Percentiles rank a stretch among this genome's conserved stretches.
phyloP scores from a whole-genome alignment of 2,797 vertebrate genomes.

The Euthynnus affinis region DNA sequence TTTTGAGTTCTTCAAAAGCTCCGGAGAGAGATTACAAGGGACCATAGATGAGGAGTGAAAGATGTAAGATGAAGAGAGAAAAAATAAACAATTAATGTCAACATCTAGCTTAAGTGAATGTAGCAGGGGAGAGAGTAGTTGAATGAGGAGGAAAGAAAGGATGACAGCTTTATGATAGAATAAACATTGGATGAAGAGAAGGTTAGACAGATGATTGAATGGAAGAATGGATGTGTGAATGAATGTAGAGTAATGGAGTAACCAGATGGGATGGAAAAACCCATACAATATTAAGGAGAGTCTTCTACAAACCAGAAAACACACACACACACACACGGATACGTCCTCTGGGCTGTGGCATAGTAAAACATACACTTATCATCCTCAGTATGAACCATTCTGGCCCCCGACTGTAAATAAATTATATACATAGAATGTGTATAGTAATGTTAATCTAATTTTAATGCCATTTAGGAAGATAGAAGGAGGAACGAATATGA shows the following conservation, averaged over 20 bases:
- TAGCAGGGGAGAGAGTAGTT: neutral
- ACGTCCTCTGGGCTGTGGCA: constrained; percentile 35
- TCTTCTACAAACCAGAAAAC: constrained; percentile 27
- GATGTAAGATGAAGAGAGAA: neutral
- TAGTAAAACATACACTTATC: constrained; percentile 54
- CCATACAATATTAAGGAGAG: constrained; percentile 23
- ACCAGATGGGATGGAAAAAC: constrained; percentile 5
- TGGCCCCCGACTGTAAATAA: constrained; percentile 62
- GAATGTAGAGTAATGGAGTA: constrained; percentile 19
- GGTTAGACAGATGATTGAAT: constrained; percentile 13
- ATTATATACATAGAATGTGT: constrained; percentile 62
- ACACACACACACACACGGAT: constrained; percentile 23
- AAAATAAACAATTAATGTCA: neutral
- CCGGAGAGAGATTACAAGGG: neutral
- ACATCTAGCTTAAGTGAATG: neutral
- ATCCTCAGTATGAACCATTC: constrained; percentile 44
- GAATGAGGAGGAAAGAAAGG: neutral
- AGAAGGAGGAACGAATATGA: constrained; percentile 49
- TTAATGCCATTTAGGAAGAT: constrained; percentile 72
- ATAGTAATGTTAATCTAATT: constrained; percentile 65
- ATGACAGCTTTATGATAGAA: constrained; percentile 6
- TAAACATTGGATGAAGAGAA: constrained; percentile 4
- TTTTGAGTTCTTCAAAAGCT: neutral
- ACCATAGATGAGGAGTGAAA: neutral
- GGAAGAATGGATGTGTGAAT: constrained; percentile 27